Percentiles rank a stretch among this genome's conserved stretches.
Conservation (phyloP, 2,113 vertebrate genomes). For the Pedionomus torquatus region DNA sequence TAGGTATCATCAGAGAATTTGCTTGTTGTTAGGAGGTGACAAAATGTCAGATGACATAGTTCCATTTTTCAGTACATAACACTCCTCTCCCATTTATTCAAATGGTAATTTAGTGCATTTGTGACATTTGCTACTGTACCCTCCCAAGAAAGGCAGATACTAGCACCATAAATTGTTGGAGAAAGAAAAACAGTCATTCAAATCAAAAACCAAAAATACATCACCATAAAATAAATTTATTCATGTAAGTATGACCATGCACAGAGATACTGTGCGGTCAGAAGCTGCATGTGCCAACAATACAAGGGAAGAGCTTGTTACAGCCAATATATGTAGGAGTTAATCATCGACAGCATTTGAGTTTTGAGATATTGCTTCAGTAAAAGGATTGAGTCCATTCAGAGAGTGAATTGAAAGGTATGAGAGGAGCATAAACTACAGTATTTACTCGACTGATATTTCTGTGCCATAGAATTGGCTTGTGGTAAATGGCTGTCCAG, state of each 20-base stretch:
- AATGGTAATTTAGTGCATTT: background rate
- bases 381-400: background rate
- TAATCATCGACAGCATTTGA: background rate
- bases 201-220: background rate
- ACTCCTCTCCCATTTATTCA: background rate
- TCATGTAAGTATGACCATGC: background rate
- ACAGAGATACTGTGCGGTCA: background rate
- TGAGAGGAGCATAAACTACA: background rate
- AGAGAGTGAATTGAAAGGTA: background rate
- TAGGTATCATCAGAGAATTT: background rate
- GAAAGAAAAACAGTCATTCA: background rate
- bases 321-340: background rate
- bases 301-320: background rate
- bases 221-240: background rate
- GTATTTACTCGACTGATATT: background rate
- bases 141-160: background rate
- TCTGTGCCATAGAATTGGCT: background rate
- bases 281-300: background rate
- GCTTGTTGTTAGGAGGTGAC: background rate
- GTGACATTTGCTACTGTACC: background rate
- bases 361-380: background rate
- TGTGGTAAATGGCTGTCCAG: background rate
- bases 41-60: background rate
- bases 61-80: background rate
- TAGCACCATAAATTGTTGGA: background rate